Evolutionary conservation across 2,797 vertebrate genomes (phyloP).

Genomic region (Eutrigla gurnardus): DNA sequence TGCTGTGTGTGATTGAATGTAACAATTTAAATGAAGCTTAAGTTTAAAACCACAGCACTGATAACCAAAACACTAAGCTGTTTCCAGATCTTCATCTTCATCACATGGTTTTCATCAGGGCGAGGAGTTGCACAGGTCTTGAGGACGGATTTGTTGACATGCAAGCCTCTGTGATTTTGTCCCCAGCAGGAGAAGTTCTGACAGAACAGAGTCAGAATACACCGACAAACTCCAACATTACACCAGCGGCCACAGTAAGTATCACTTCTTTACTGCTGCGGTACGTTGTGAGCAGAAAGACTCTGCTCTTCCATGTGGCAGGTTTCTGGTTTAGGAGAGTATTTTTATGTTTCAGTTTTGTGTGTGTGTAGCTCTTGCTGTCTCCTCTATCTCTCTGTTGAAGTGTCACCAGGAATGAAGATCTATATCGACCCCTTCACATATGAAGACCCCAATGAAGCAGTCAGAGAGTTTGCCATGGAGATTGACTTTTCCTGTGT

Average conservation of each 20-base stretch:
- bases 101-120: not conserved
- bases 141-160: not conserved
- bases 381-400: constrained; percentile 58
- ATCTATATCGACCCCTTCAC: constrained; percentile 98
- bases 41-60: not conserved
- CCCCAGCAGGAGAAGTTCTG: constrained; percentile 90
- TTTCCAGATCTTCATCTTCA: not conserved
- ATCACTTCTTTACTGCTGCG: constrained; percentile 31
- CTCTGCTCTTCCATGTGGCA: not conserved
- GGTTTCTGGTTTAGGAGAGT: not conserved
- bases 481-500: constrained; percentile 97
- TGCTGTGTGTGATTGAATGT: no score
- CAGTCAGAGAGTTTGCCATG: constrained; percentile 96
- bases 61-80: not conserved
- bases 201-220: constrained; percentile 93
- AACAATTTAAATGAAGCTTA: no score
- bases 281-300: not conserved
- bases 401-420: constrained; percentile 98
- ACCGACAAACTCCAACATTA: constrained; percentile 98
- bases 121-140: not conserved
- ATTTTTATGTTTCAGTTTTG: not conserved
- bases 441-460: constrained; percentile 97
- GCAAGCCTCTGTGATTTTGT: constrained; percentile 65
- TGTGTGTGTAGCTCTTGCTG: constrained; percentile 39
- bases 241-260: constrained; percentile 98